Evolutionary conservation across 2,797 vertebrate species (phyloP).

Genomic region (Agapornis canus): DNA sequence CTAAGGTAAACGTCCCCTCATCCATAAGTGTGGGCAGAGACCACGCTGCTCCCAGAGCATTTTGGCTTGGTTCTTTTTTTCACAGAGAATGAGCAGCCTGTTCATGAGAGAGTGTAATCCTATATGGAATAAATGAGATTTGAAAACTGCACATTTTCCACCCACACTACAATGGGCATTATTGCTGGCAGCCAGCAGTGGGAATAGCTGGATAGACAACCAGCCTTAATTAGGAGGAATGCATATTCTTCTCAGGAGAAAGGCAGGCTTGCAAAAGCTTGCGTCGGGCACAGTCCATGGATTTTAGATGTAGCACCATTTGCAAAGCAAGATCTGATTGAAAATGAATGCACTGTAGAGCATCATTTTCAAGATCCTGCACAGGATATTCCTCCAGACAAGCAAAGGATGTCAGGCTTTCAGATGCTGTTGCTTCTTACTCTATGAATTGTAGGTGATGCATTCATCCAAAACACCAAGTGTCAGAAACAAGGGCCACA

Average conservation of each 20-base stretch:
- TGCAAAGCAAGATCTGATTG: conserved; percentile 13
- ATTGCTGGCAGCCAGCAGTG: conserved; percentile 46
- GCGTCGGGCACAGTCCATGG: background rate
- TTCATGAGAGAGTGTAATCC: conserved; percentile 49
- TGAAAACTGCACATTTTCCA: conserved; percentile 58
- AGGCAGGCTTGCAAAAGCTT: conserved; percentile 19
- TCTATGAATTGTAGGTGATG: background rate
- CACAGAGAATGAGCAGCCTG: conserved; percentile 34
- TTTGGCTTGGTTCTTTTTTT: conserved; percentile 22
- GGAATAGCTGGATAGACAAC: conserved; percentile 56
- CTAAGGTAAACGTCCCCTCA: conserved; percentile 39
- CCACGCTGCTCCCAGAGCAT: background rate
- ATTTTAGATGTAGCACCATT: background rate
- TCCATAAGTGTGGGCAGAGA: conserved; percentile 39
- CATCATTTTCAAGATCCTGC: background rate
- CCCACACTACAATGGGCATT: conserved; percentile 64
- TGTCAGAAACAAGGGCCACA: background rate
- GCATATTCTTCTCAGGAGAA: conserved; percentile 49
- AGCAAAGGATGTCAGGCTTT: background rate
- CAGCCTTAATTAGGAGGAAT: conserved; percentile 54
- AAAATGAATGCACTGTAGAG: background rate
- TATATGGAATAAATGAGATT: conserved; percentile 63
- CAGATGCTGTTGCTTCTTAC: background rate
- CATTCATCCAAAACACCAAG: background rate
- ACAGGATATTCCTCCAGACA: background rate